Conservation (phyloP, 2,797 vertebrate genomes). For the Balearica regulorum region DNA sequence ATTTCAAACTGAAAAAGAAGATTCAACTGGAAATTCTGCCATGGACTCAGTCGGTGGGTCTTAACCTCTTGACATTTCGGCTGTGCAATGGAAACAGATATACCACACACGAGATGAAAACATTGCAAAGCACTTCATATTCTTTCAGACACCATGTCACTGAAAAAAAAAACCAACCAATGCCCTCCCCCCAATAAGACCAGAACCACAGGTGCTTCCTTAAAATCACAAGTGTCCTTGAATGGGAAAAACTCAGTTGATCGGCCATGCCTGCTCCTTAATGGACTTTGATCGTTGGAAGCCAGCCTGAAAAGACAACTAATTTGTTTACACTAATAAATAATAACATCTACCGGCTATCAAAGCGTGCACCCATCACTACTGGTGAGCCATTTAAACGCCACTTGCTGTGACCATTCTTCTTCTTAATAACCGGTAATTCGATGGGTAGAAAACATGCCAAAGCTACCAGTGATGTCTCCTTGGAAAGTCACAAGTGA, state of each 20-base stretch:
- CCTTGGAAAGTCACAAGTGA: constrained; percentile 1
- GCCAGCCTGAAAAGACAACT: constrained; percentile 44
- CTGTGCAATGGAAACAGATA: not conserved
- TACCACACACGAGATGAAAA: not conserved
- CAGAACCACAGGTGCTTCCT: not conserved
- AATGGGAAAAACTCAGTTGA: not conserved
- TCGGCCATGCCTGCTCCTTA: constrained; percentile 1
- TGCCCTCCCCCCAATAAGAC: not conserved
- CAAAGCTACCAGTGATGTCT: not conserved
- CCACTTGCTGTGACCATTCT: not conserved
- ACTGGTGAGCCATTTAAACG: not conserved
- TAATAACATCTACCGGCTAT: not conserved
- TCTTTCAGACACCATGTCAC: not conserved
- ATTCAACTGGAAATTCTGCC: not conserved
- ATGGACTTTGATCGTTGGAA: constrained; percentile 40
- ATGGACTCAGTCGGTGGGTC: fast-evolving
- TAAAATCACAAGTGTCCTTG: not conserved
- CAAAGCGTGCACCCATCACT: not conserved
- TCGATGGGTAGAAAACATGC: not conserved
- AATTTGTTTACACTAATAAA: constrained; percentile 45
- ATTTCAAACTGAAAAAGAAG: not conserved
- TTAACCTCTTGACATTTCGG: not conserved
- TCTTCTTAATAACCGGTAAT: constrained; percentile 11
- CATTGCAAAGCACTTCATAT: not conserved
- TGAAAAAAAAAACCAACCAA: not conserved